Conservation (phyloP, 1,140 invertebrate species). For the Archegozetes longisetosus region DNA sequence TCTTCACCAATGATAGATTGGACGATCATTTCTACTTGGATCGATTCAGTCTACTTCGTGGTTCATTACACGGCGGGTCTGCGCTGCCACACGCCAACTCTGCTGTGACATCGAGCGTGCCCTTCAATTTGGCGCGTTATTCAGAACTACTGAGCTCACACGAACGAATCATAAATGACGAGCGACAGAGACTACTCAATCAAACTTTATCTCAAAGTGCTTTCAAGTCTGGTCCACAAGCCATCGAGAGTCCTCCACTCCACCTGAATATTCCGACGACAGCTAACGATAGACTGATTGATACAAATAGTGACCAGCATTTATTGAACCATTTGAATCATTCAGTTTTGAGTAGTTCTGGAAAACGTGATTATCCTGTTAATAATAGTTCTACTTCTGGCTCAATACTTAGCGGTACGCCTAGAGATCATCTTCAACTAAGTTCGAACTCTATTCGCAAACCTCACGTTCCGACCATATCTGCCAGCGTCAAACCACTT, state of each 20-base stretch:
- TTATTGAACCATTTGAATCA: not conserved
- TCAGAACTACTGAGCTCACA: slow-evolving; percentile 3
- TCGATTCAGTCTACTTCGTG: not conserved
- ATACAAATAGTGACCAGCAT: not conserved
- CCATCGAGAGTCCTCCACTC: not conserved
- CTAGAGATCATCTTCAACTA: too few species aligned
- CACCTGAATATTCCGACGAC: not conserved
- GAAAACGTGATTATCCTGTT: too few species aligned
- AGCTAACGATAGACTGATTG: not conserved
- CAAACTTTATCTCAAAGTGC: not conserved
- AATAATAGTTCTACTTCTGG: too few species aligned
- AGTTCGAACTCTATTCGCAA: too few species aligned
- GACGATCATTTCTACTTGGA: too few species aligned
- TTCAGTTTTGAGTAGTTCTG: too few species aligned
- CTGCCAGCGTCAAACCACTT: too few species aligned
- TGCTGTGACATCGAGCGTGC: not conserved
- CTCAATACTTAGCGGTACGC: too few species aligned
- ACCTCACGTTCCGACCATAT: too few species aligned
- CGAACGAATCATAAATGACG: slow-evolving; percentile 5
- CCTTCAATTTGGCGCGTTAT: slow-evolving; percentile 3
- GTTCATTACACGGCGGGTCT: not conserved
- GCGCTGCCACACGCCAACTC: not conserved
- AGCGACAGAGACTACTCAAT: not conserved
- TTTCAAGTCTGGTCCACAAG: not conserved
- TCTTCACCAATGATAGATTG: too few species aligned